Conservation (phyloP, 2,888 invertebrate genomes). For the Pinctada fucata region DNA sequence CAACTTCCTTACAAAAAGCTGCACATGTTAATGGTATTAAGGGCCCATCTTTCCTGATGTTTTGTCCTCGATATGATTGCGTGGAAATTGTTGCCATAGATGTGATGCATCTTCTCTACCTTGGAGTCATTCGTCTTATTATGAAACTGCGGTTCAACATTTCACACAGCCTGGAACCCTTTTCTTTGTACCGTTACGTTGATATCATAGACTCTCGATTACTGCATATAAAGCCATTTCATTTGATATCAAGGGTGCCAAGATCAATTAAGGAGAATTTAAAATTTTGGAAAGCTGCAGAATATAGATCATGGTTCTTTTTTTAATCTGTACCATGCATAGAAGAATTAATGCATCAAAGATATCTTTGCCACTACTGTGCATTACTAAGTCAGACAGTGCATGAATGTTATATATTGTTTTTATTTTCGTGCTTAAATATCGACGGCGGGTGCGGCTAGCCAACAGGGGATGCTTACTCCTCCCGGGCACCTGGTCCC, state of each 20-base stretch:
- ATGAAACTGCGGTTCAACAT: constrained; percentile 27
- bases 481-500: too few species aligned
- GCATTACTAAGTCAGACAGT: constrained; percentile 26
- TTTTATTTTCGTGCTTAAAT: too few species aligned
- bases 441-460: too few species aligned
- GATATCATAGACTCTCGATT: constrained; percentile 29
- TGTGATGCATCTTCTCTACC: constrained; percentile 29
- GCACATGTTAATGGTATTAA: constrained; percentile 27
- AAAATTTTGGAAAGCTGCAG: constrained; percentile 37
- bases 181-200: constrained; percentile 15
- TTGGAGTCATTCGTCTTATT: constrained; percentile 19
- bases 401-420: too few species aligned
- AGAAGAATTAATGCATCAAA: constrained; percentile 6
- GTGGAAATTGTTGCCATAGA: constrained; percentile 24
- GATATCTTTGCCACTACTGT: constrained; percentile 30
- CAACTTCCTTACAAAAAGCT: background rate
- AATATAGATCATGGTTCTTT: constrained; percentile 26
- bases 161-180: background rate
- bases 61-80: constrained; percentile 6
- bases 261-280: constrained; percentile 33
- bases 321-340: constrained; percentile 30
- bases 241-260: constrained; percentile 22
- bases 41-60: constrained; percentile 30
- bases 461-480: too few species aligned
- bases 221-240: constrained; percentile 19